phyloP scores from a whole-genome alignment of 1,140 invertebrate species.

The Drosophila fuyamai region DNA sequence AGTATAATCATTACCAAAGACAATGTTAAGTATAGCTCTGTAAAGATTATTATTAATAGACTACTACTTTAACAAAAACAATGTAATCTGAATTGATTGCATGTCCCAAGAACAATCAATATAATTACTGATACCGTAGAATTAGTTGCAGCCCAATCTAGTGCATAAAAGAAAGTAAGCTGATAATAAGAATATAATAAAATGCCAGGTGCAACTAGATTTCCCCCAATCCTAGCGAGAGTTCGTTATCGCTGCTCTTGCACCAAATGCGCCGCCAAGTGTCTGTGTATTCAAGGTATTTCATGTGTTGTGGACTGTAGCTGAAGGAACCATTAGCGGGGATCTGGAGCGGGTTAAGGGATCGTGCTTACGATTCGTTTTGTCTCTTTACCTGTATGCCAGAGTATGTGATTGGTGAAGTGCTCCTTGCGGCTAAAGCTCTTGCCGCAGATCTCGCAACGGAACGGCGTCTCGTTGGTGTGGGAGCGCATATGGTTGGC shows the following conservation, averaged over 20 bases:
- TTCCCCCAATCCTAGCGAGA: background rate
- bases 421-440: conserved; percentile 94
- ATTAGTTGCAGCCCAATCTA: too few species aligned
- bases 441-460: conserved; percentile 94
- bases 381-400: conserved; percentile 89
- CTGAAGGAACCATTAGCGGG: background rate
- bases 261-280: conserved; percentile 41
- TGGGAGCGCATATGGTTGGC: conserved; percentile 92
- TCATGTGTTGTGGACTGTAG: conserved; percentile 25
- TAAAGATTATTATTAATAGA: too few species aligned
- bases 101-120: too few species aligned
- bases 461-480: conserved; percentile 92
- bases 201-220: background rate
- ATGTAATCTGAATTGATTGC: too few species aligned
- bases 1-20: too few species aligned
- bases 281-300: conserved; percentile 25
- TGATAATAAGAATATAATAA: background rate
- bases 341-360: background rate
- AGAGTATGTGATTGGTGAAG: conserved; percentile 94
- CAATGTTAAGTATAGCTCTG: too few species aligned
- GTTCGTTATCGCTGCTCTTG: conserved; percentile 69
- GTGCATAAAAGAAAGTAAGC: background rate
- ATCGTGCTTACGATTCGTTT: conserved; percentile 45
- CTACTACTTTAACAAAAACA: too few species aligned
- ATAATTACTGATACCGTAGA: too few species aligned